These are phyloP conservation scores for Pseudomyrmex flavicornis DNA, from an alignment of 1,140 invertebrate species.

Conservation along the genomic window DNA sequence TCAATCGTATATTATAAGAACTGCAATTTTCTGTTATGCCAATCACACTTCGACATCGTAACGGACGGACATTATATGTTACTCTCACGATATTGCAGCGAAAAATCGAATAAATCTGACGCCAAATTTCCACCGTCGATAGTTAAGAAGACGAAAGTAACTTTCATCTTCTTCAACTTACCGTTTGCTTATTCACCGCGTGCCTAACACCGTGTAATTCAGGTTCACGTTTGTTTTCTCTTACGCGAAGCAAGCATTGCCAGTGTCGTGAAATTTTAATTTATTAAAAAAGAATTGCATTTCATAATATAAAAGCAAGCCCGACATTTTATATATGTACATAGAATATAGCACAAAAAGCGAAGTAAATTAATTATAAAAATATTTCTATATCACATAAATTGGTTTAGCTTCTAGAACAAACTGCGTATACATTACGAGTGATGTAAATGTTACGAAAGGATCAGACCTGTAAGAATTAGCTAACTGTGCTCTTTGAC, in stretches of 20 bases:
- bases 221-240: not conserved
- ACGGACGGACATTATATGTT: not conserved
- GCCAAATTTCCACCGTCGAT: not conserved
- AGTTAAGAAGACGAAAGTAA: slow-evolving; percentile 62
- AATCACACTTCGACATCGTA: not conserved
- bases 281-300: not conserved
- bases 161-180: slow-evolving; percentile 55
- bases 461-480: slow-evolving; percentile 49
- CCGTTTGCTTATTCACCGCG: slow-evolving; percentile 39
- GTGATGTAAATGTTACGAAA: slow-evolving; percentile 19
- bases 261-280: slow-evolving; percentile 1
- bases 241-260: not conserved
- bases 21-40: not conserved
- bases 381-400: not conserved
- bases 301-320: not conserved
- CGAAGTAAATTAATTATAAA: not conserved
- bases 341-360: not conserved
- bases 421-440: not conserved
- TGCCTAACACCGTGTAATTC: not conserved
- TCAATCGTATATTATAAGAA: not conserved
- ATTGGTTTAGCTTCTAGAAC: too few relatives aligned
- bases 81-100: not conserved
- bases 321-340: not conserved
- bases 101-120: not conserved
- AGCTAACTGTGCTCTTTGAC: slow-evolving; percentile 79